A percentile compares a stretch with the other conserved stretches of the same genome.
Evolutionary conservation across 2,797 vertebrate species (phyloP).

Genomic region (Lindbergichthys nudifrons): DNA sequence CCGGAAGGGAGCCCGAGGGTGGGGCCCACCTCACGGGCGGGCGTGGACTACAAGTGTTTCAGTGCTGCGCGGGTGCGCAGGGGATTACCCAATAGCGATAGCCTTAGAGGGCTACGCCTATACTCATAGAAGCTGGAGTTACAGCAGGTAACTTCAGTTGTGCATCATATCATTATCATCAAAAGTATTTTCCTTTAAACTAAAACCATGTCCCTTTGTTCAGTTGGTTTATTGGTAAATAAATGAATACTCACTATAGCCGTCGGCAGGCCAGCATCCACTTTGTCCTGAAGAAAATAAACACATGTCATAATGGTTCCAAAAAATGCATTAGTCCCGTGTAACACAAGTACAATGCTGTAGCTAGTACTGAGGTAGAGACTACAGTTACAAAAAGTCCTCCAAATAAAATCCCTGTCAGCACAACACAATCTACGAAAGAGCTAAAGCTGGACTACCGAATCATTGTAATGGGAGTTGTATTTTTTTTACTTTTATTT

Average conservation of each 20-base stretch:
- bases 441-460: background rate
- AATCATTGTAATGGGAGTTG: no score
- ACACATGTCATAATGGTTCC: background rate
- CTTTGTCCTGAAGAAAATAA: conserved; percentile 89
- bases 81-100: no score
- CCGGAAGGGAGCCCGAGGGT: no score
- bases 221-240: background rate
- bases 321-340: background rate
- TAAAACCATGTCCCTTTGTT: background rate
- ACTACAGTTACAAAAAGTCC: background rate
- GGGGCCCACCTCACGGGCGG: no score
- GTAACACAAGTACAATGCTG: background rate
- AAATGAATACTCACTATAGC: conserved; percentile 91
- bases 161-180: no score
- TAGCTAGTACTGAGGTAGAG: background rate
- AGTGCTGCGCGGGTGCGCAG: no score
- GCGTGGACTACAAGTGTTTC: no score
- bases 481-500: no score
- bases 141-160: no score
- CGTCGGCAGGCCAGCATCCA: conserved; percentile 96
- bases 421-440: background rate
- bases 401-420: background rate
- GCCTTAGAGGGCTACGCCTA: no score
- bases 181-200: background rate
- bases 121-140: no score